A percentile compares a stretch with the other conserved stretches of the same genome.
Conservation (phyloP, 2,113 vertebrate genomes). For the Planiliza haematocheilus region DNA sequence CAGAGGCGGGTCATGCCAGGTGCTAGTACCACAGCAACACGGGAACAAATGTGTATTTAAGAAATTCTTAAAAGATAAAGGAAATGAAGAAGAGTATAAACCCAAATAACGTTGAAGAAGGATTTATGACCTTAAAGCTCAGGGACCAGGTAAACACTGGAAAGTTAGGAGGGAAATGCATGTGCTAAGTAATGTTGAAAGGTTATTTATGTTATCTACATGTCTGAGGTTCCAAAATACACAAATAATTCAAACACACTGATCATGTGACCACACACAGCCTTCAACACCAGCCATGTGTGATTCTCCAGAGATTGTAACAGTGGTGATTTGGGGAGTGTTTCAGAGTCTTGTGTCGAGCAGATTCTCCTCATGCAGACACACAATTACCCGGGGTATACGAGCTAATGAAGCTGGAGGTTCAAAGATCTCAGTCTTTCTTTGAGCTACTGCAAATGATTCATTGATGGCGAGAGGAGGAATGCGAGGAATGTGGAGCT, state of each 20-base stretch:
- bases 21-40: neutral
- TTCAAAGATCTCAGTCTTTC: slow-evolving; percentile 36
- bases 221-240: neutral
- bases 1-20: slow-evolving; percentile 15
- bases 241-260: neutral
- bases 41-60: slow-evolving; percentile 1
- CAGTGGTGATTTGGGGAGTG: neutral
- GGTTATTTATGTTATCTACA: neutral
- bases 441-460: slow-evolving; percentile 37
- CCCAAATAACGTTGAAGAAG: neutral
- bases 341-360: slow-evolving; percentile 24
- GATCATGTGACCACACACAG: neutral
- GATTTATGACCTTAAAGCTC: neutral
- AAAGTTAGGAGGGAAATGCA: too few species aligned
- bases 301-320: slow-evolving; percentile 7
- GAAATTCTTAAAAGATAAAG: neutral
- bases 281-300: neutral
- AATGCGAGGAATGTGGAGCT: slow-evolving; percentile 22
- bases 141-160: neutral
- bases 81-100: neutral
- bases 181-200: too few species aligned
- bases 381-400: slow-evolving; percentile 42
- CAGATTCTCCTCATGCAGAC: slow-evolving; percentile 11
- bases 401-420: slow-evolving; percentile 44
- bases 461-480: slow-evolving; percentile 33